Base-by-base conservation (phyloP, 2,888 invertebrate genomes). In the Apotomis betuletana region DNA sequence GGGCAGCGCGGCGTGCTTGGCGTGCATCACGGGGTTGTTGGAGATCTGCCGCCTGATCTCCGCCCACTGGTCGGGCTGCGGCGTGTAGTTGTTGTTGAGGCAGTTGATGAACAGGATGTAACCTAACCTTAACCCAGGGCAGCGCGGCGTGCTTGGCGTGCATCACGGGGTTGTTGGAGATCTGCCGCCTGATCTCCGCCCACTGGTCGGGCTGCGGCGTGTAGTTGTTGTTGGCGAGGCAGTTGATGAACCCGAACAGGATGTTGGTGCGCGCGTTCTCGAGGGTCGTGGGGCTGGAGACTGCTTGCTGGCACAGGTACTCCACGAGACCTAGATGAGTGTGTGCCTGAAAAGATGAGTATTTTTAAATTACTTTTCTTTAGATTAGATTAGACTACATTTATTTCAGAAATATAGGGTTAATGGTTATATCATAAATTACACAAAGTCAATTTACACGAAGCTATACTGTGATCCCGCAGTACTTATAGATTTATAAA, bases 71-170 rank as follows among this genome's bases (percentile, higher is more conserved):
- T 79, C 79, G 0, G 91, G 80, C 8, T 88, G 82, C 0, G 96
- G 95, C 27, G 91, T 94, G 82, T 94, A 95, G 86, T 95, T 94
- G 63, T 94, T 94, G 77, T 91, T 90, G n/a, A 95, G 88, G 58
- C 92, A 94, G 79, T 92, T 90, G 58, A 95, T 85, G 78, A 95
- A 89, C 51, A 27, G 27, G 27, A 27, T 27, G 5, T 3, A 54
- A 0, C 9, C 8, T 64, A 10, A 64, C 64, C 64, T 64, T 64
- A 54, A 64, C 64, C 64, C 94, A 94, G 0, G 94, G 92, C 38
- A 94, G 73, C 0, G 93, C 87, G 10, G 80, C 82, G 68, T 82
- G 89, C n/a, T 86, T 87, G 0, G 81, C 85, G 10, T 88, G 81
- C 0, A 94, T 65, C 0, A 92, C 80, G 0, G 88, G 87, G 76